phyloP scores from a whole-genome alignment of 2,113 vertebrate genomes.

The Leucosticte australis region DNA sequence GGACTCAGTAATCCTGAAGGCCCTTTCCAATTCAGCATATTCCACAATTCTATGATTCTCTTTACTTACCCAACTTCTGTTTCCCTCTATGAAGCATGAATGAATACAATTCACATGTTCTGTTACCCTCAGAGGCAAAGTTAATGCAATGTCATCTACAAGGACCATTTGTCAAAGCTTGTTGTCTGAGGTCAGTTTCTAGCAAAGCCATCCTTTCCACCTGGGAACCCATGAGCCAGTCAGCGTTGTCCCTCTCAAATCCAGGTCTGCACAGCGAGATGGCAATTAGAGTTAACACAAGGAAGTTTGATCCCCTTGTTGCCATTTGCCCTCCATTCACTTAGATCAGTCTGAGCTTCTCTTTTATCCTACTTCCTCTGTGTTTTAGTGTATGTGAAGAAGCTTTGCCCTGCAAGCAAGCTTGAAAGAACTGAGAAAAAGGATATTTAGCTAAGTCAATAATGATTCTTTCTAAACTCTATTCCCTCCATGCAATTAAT shows the following conservation, averaged over 20 bases:
- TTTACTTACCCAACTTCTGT: background rate
- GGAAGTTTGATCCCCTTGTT: background rate
- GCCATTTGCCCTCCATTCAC: background rate
- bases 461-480: background rate
- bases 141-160: background rate
- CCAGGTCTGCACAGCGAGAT: fast-evolving
- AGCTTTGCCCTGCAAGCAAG: background rate
- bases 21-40: background rate
- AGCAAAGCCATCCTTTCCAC: background rate
- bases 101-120: background rate
- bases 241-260: background rate
- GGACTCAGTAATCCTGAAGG: background rate
- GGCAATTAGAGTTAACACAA: background rate
- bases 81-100: background rate
- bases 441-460: background rate
- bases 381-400: background rate
- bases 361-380: background rate
- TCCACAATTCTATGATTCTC: background rate
- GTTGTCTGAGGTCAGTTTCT: background rate
- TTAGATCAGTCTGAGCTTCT: background rate
- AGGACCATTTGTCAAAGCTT: background rate
- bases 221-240: background rate
- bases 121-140: background rate
- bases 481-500: background rate
- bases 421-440: background rate